Percentiles rank a stretch among this genome's conserved stretches.
phyloP scores from a whole-genome alignment of 2,113 vertebrate species.

The Hippocampus abdominalis region DNA sequence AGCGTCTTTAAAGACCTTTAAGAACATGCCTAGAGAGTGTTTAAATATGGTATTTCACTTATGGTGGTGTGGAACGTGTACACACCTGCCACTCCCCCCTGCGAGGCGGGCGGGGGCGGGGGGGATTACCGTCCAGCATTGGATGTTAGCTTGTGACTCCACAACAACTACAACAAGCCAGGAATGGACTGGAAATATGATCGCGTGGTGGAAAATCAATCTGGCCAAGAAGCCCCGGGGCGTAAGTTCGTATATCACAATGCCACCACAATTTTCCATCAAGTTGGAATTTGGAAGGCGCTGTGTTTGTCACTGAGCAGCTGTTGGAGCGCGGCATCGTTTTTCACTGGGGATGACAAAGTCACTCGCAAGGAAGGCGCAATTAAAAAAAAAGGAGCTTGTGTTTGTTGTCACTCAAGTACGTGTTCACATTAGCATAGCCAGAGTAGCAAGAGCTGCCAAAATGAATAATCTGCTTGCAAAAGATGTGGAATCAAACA shows the following conservation, averaged over 20 bases:
- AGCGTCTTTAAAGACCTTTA: too few species aligned
- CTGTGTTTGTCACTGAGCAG: conserved; percentile 38
- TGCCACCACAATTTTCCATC: conserved; percentile 38
- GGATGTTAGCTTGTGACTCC: conserved; percentile 40
- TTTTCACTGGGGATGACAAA: conserved; percentile 18
- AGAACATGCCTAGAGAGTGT: too few species aligned
- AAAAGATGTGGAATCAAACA: not conserved
- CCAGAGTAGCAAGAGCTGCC: not conserved
- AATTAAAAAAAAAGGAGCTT: conserved; percentile 5
- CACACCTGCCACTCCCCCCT: too few species aligned
- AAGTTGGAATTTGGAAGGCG: conserved; percentile 36
- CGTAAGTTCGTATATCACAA: conserved; percentile 26
- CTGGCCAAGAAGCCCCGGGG: conserved; percentile 16
- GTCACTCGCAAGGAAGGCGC: not conserved
- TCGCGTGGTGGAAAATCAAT: conserved; percentile 25
- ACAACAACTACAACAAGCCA: conserved; percentile 37
- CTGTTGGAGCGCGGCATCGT: conserved; percentile 26
- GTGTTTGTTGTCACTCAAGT: not conserved
- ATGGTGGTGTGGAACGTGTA: too few species aligned
- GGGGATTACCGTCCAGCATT: not conserved
- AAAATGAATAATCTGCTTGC: not conserved
- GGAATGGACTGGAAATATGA: conserved; percentile 32
- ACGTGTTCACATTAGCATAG: not conserved
- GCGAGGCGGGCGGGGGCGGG: too few species aligned
- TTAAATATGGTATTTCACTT: too few species aligned